Evolutionary conservation across 2,113 vertebrate genomes (phyloP).

Genomic region (Carassius gibelio): DNA sequence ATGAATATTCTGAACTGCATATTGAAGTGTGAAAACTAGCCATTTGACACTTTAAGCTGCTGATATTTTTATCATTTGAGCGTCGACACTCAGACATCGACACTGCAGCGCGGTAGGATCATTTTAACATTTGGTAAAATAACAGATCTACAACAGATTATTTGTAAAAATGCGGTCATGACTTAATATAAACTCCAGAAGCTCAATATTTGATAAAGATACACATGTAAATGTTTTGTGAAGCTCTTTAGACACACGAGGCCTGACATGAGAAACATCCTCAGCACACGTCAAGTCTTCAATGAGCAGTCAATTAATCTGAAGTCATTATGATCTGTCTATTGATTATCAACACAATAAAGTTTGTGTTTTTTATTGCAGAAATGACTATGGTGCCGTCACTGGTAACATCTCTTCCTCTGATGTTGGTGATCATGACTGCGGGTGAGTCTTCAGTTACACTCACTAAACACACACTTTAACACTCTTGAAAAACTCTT

Average conservation of each 20-base stretch:
- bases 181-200: neutral
- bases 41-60: neutral
- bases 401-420: neutral
- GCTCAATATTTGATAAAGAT: neutral
- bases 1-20: neutral
- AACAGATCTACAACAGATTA: neutral
- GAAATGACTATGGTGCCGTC: neutral
- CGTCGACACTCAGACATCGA: neutral
- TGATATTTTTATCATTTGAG: neutral
- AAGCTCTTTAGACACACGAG: neutral
- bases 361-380: neutral
- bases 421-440: conserved; percentile 18
- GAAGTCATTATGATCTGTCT: too few species aligned
- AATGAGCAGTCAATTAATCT: too few species aligned
- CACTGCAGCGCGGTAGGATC: neutral
- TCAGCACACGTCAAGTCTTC: too few species aligned
- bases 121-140: neutral
- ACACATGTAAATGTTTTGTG: neutral
- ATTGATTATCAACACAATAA: too few species aligned
- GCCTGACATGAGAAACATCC: too few species aligned
- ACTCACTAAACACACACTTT: neutral
- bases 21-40: neutral
- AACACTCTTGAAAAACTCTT: neutral
- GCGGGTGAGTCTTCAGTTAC: conserved; percentile 8
- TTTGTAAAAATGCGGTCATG: neutral